phyloP scores from a whole-genome alignment of 2,797 vertebrate genomes.

The Pangasius djambal region DNA sequence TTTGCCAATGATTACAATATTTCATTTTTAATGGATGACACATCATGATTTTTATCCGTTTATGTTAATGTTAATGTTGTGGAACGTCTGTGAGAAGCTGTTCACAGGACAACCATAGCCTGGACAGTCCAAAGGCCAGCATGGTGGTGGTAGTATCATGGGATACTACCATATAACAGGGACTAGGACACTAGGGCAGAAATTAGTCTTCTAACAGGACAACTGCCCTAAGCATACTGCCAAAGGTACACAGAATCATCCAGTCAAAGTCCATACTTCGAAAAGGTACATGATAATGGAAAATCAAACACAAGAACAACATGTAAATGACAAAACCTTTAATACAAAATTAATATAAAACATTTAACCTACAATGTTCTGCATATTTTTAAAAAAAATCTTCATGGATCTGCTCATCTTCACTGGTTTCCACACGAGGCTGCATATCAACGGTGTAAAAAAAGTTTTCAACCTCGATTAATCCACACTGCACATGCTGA shows the following conservation, averaged over 20 bases:
- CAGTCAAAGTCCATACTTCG: not conserved
- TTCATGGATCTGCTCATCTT: not conserved
- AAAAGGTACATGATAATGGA: not conserved
- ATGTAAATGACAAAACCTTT: not conserved
- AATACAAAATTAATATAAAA: not conserved
- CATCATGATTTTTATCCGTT: not conserved
- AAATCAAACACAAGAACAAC: not conserved
- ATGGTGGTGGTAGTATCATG: not conserved
- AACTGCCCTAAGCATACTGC: not conserved
- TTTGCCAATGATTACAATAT: not conserved
- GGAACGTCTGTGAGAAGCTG: not conserved
- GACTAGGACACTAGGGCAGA: not conserved
- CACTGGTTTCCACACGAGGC: not conserved
- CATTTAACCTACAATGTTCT: not conserved
- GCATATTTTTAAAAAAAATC: not conserved
- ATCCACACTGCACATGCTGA: not conserved
- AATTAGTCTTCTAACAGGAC: not conserved
- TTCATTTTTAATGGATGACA: not conserved
- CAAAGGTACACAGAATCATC: not conserved
- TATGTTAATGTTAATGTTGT: not conserved
- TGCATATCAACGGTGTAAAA: not conserved
- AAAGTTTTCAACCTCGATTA: not conserved
- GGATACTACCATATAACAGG: not conserved
- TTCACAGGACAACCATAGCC: not conserved
- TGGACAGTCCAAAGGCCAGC: not conserved